Conservation (phyloP, 2,113 vertebrate species). For the Setophaga petechia region DNA sequence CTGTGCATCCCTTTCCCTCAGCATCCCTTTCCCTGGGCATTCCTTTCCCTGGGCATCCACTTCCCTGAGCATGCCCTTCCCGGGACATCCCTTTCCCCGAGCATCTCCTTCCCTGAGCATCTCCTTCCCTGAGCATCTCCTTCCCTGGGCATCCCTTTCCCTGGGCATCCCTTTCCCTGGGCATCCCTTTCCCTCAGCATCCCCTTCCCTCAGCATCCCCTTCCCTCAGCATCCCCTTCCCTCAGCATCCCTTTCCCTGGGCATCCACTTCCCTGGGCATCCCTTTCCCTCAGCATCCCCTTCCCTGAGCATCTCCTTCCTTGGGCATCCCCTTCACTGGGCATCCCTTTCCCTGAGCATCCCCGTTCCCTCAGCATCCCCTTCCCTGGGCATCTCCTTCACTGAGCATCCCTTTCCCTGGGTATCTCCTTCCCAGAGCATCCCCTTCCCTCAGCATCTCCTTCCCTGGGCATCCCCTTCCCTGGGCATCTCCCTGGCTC, state of each 20-base stretch:
- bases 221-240: background rate
- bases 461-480: too few species aligned
- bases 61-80: background rate
- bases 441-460: too few species aligned
- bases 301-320: too few species aligned
- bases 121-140: fast-evolving
- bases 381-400: background rate
- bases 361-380: background rate
- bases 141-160: background rate
- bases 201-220: background rate
- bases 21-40: too few species aligned
- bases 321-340: too few species aligned
- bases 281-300: too few species aligned
- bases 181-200: background rate
- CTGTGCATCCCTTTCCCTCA: too few species aligned
- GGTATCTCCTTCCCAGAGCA: fast-evolving
- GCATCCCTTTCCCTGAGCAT: background rate
- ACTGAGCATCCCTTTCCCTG: background rate
- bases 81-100: fast-evolving
- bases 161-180: background rate
- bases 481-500: background rate
- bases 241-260: too few species aligned
- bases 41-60: background rate
- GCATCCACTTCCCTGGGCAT: too few species aligned
- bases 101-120: background rate